phyloP scores from a whole-genome alignment of 2,888 invertebrate genomes.

The Eupithecia pulchellata region DNA sequence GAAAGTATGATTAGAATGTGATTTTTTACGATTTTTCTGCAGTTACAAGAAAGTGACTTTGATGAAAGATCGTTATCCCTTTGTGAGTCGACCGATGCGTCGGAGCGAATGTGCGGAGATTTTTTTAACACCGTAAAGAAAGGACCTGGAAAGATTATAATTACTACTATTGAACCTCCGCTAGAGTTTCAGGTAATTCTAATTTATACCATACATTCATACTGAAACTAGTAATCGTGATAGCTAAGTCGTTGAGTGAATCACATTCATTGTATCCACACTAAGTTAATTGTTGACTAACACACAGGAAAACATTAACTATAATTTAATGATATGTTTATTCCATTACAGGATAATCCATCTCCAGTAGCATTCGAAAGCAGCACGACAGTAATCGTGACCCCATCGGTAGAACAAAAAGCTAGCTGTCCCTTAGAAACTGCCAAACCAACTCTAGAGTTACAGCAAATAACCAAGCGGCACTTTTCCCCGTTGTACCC shows the following conservation, averaged over 20 bases:
- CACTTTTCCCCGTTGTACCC: conserved; percentile 74
- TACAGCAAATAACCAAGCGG: conserved; percentile 54
- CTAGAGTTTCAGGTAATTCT: conserved; percentile 90
- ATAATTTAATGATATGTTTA: neutral
- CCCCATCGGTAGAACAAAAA: conserved; percentile 62
- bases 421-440: conserved; percentile 57
- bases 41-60: conserved; percentile 93
- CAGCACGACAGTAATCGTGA: conserved; percentile 59
- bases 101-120: conserved; percentile 91
- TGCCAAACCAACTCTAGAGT: conserved; percentile 57
- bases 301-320: conserved; percentile 22
- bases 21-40: conserved; percentile 45
- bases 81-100: conserved; percentile 91
- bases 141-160: conserved; percentile 88
- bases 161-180: conserved; percentile 91
- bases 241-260: neutral
- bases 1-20: neutral
- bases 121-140: conserved; percentile 94
- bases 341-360: conserved; percentile 72
- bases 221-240: neutral
- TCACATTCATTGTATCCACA: neutral
- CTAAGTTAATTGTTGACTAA: neutral
- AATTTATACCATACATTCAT: neutral
- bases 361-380: conserved; percentile 55
- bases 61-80: conserved; percentile 91